Percentiles rank a stretch among this genome's conserved stretches.
phyloP scores from a whole-genome alignment of 2,888 invertebrate genomes.

The Arrhopalites spinosus region DNA sequence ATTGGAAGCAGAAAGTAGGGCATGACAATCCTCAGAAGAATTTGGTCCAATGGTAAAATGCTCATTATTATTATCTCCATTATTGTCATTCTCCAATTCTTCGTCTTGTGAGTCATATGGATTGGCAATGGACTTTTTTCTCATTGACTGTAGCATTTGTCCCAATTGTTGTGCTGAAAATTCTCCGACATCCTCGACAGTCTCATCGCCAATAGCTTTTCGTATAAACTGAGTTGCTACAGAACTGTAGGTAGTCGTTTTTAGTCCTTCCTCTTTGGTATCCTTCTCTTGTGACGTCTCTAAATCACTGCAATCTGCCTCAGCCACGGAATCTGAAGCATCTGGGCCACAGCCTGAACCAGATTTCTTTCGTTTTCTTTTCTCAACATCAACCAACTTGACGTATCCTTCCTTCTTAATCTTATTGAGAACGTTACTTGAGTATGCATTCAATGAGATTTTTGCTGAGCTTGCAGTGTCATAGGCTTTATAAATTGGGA shows the following conservation, averaged over 20 bases:
- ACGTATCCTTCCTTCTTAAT: slow-evolving; percentile 38
- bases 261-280: slow-evolving; percentile 24
- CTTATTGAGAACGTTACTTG: slow-evolving; percentile 48
- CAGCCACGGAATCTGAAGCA: slow-evolving; percentile 58
- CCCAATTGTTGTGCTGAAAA: slow-evolving; percentile 6
- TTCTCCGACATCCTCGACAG: not conserved
- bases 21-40: not conserved
- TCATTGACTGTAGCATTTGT: slow-evolving; percentile 17
- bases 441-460: slow-evolving; percentile 52
- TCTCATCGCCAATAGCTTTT: slow-evolving; percentile 24
- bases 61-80: slow-evolving; percentile 9
- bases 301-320: slow-evolving; percentile 56
- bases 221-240: slow-evolving; percentile 18
- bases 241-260: slow-evolving; percentile 23
- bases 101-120: slow-evolving; percentile 28
- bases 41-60: not conserved
- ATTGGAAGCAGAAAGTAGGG: not conserved
- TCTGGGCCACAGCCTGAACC: slow-evolving; percentile 55
- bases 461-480: slow-evolving; percentile 54
- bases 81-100: slow-evolving; percentile 24
- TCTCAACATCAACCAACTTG: slow-evolving; percentile 25
- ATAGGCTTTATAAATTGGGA: slow-evolving; percentile 52
- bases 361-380: slow-evolving; percentile 46
- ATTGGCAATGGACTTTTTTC: not conserved
- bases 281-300: slow-evolving; percentile 40